These are phyloP conservation scores for Bufo gargarizans DNA, from an alignment of 2,113 vertebrate genomes.

Conservation along the genomic window DNA sequence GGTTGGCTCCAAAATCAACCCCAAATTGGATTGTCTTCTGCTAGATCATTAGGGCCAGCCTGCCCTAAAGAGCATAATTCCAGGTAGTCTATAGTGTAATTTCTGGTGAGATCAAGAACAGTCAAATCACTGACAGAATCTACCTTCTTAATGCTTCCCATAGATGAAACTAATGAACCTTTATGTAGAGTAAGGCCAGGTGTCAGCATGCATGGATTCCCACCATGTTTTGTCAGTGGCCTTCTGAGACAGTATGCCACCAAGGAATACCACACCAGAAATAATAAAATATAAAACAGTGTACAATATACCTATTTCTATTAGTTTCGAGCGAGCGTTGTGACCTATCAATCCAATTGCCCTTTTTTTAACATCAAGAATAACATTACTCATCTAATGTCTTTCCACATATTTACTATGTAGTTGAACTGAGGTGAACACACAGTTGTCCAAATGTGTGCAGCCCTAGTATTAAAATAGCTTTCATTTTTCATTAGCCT, in stretches of 20 bases:
- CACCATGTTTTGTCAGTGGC: background rate
- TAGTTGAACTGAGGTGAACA: background rate
- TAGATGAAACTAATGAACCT: background rate
- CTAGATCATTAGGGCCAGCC: no score
- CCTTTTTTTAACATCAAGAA: background rate
- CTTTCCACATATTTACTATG: background rate
- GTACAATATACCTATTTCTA: background rate
- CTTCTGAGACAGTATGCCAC: background rate
- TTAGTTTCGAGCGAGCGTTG: background rate
- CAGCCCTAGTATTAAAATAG: constrained; percentile 1
- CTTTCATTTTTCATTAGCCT: constrained; percentile 10
- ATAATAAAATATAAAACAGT: background rate
- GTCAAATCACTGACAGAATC: no score
- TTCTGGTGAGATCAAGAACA: background rate
- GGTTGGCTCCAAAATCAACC: no score
- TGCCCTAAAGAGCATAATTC: background rate
- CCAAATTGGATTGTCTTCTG: no score
- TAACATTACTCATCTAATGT: background rate
- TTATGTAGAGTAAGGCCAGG: background rate
- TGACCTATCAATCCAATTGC: background rate
- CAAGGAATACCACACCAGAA: background rate
- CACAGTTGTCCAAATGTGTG: constrained; percentile 1
- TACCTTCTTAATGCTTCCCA: no score
- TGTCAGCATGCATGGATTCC: background rate
- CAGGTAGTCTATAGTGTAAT: background rate